Percentiles rank a stretch among this genome's conserved stretches.
phyloP scores from a whole-genome alignment of 2,113 vertebrate species.

The Callaeas wilsoni region DNA sequence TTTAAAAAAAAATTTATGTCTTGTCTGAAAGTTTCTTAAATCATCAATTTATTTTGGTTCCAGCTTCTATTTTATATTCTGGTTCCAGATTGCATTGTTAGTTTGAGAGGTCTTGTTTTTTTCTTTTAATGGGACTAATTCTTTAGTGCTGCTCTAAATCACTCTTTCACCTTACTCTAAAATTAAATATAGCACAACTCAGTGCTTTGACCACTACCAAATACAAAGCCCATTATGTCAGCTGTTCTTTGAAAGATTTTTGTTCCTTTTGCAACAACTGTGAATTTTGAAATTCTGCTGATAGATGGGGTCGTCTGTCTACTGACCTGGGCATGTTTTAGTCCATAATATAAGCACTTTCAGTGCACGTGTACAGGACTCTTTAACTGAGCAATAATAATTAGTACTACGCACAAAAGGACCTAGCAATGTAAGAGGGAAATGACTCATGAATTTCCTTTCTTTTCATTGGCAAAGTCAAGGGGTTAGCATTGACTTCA shows the following conservation, averaged over 20 bases:
- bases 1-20: background rate
- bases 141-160: background rate
- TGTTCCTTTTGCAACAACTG: background rate
- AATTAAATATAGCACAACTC: background rate
- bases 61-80: background rate
- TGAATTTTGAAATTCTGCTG: background rate
- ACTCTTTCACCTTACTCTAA: background rate
- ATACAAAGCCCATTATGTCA: background rate
- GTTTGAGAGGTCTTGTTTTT: background rate
- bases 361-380: accelerated
- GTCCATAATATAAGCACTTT: background rate
- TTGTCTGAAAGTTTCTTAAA: background rate
- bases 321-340: background rate
- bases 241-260: background rate
- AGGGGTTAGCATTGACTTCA: background rate
- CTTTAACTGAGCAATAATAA: background rate
- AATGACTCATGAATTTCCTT: background rate
- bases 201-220: background rate
- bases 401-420: accelerated
- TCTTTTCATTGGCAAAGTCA: background rate
- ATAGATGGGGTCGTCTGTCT: background rate
- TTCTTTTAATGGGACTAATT: background rate
- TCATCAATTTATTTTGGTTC: background rate
- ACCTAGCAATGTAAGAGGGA: background rate
- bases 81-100: background rate